Conservation (phyloP, 64 coral and sea anemone genomes). For the Dendrophyllia cribrosa region DNA sequence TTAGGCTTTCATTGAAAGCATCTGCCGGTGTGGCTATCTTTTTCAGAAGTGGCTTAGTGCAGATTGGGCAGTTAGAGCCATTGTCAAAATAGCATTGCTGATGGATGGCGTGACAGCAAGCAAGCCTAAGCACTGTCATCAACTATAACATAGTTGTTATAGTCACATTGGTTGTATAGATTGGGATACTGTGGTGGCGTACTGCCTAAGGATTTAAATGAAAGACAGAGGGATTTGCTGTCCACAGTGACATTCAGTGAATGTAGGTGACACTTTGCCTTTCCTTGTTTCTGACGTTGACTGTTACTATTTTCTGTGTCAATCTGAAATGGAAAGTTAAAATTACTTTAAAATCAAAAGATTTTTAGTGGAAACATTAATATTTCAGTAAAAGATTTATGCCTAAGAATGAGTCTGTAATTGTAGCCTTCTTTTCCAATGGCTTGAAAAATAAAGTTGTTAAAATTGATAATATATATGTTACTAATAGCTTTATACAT, state of each 20-base stretch:
- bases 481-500: too few species aligned
- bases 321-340: slow-evolving; percentile 8
- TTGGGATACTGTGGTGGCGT: slow-evolving; percentile 8
- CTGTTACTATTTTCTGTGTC: slow-evolving; percentile 23
- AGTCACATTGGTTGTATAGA: slow-evolving; percentile 6
- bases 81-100: slow-evolving; percentile 9
- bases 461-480: too few species aligned
- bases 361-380: too few species aligned
- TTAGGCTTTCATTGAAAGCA: slow-evolving; percentile 49
- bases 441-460: too few species aligned
- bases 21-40: slow-evolving; percentile 1
- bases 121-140: slow-evolving; percentile 29
- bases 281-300: slow-evolving; percentile 6
- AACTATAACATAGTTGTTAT: background rate
- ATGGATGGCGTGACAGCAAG: slow-evolving; percentile 47
- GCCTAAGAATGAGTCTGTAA: too few species aligned
- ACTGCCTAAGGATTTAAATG: too few species aligned
- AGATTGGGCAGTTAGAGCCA: slow-evolving; percentile 50
- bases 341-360: background rate
- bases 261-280: slow-evolving; percentile 38
- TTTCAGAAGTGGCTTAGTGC: slow-evolving; percentile 32
- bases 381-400: too few species aligned
- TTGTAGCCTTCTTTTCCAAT: too few species aligned
- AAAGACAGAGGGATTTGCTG: slow-evolving; percentile 55
- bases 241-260: slow-evolving; percentile 55